Percentiles rank a stretch among this genome's conserved stretches.
phyloP scores from a whole-genome alignment of 2,888 invertebrate genomes.

The Tridacna gigas region DNA sequence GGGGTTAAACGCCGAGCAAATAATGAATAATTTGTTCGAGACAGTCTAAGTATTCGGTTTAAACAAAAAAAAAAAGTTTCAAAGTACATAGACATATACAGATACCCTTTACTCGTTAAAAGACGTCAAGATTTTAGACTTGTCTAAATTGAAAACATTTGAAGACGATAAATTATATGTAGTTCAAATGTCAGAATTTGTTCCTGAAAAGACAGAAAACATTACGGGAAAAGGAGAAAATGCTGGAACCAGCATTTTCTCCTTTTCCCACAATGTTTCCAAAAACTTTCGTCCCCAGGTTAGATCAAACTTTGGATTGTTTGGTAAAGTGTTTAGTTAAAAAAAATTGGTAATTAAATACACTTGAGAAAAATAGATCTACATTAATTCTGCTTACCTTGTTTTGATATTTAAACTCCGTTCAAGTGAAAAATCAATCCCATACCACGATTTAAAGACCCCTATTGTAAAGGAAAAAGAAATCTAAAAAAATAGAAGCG shows the following conservation, averaged over 20 bases:
- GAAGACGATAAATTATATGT: too few species aligned
- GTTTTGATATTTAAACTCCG: constrained; percentile 6
- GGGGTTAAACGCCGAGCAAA: background rate
- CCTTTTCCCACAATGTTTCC: background rate
- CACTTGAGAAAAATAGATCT: too few species aligned
- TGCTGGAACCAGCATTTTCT: background rate
- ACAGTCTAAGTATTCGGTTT: too few species aligned
- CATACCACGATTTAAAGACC: constrained; percentile 14
- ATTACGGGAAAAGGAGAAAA: background rate
- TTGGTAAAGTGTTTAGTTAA: too few species aligned
- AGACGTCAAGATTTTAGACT: too few species aligned
- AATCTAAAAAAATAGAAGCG: background rate
- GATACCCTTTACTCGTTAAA: too few species aligned
- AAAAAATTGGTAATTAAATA: too few species aligned
- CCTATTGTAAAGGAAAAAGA: background rate
- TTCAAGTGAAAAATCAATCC: constrained; percentile 17
- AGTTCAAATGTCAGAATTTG: background rate
- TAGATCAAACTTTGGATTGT: background rate
- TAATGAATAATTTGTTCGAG: background rate
- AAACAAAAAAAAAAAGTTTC: too few species aligned
- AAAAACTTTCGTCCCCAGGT: background rate
- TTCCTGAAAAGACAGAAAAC: background rate
- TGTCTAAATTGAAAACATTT: too few species aligned
- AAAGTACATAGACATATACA: too few species aligned
- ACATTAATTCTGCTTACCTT: constrained; percentile 11